Base-by-base conservation (phyloP, 2,888 invertebrate genomes). In the Quadroppia sp. region DNA sequence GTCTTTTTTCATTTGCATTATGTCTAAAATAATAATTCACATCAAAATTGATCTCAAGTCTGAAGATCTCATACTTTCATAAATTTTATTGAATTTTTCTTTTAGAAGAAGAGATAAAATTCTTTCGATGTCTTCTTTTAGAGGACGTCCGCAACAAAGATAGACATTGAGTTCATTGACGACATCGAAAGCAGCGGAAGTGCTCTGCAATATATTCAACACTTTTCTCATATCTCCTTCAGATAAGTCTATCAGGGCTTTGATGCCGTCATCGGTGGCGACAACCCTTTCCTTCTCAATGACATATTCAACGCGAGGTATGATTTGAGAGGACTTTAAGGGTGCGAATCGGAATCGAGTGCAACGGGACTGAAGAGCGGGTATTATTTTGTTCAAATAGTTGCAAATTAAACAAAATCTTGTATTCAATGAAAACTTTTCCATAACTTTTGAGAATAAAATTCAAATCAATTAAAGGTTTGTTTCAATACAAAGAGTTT, bases 361-460 rank as follows among this genome's bases (percentile, higher is more conserved):
- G 83, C 98, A 99, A 79, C 99, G 87, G 17, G 98, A 99, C 84
- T 99, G 99, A 73, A 99, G 85, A 4, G 99, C 98, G 20, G 99
- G 99, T 80, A 97, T 99, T 76, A 99, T 97, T 86, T 98, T 98
- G 79, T 94, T 92, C 79, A 99, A 84, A 84, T 99, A 99, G 84
- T 99, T 99, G 84, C 98, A 97, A 80, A 99, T 99, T 75, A 99
- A 90, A 82, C 99, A 99, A 83, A 99, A 99, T 11, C 99, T 86
- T 2, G 96, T 94, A 83, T 98, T 99, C 78, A 97, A 96, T 15
- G 99, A 98, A 82, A 94, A 99, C 83, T 99, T 99, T 83, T 99
- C 99, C 81, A 99, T 97, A 79, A 99, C 94, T 94, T 86, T 67
- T 79, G 86, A 84, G 75, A 79, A 80, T 72, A 64, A 45, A 42